phyloP scores from a whole-genome alignment of 1,140 invertebrate species.

The Trichonephila clavipes region DNA sequence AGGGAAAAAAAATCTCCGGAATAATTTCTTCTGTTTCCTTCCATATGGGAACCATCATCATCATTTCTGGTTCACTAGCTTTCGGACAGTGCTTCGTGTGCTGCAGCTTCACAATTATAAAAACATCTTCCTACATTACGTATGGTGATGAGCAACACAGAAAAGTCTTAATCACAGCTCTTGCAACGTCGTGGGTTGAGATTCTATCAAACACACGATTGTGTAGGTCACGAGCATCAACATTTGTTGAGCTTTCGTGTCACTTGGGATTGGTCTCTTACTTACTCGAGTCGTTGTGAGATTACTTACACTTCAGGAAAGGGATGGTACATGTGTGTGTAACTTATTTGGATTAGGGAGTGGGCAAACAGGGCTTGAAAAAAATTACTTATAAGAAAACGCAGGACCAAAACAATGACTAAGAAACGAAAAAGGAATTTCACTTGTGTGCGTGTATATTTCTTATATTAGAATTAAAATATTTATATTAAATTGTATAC shows the following conservation, averaged over 20 bases:
- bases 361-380: background rate
- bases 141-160: conserved; percentile 64
- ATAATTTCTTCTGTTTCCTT: conserved; percentile 50
- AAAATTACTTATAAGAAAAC: too few relatives aligned
- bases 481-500: too few relatives aligned
- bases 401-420: too few relatives aligned
- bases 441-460: too few relatives aligned
- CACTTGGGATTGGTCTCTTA: background rate
- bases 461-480: too few relatives aligned
- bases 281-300: background rate
- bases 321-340: background rate
- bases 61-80: conserved; percentile 19
- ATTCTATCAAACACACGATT: conserved; percentile 72
- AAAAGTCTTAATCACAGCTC: conserved; percentile 68
- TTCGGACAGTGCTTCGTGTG: conserved; percentile 54
- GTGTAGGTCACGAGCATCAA: conserved; percentile 54
- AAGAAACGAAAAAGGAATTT: too few relatives aligned
- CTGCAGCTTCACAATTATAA: conserved; percentile 55
- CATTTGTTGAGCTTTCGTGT: conserved; percentile 20
- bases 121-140: conserved; percentile 70
- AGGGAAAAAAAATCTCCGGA: background rate
- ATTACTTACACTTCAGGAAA: background rate
- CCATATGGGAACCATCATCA: conserved; percentile 25
- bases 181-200: conserved; percentile 55
- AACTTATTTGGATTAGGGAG: background rate